A percentile compares a stretch with the other conserved stretches of the same genome.
Conservation (phyloP, 23 tunicate genomes). For the Botrylloides violaceus region DNA sequence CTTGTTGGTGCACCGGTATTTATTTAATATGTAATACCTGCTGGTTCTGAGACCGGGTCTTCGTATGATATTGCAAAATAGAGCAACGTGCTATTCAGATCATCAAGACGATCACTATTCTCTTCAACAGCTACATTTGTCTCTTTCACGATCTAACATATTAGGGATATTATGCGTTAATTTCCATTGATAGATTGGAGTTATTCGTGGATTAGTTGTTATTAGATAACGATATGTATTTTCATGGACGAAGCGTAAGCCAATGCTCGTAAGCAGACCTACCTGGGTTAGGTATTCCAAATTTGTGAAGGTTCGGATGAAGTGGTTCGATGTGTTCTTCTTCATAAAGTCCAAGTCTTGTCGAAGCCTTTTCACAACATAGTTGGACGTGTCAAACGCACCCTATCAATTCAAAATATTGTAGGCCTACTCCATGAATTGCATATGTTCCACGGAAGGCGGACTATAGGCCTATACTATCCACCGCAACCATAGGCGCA, state of each 20-base stretch:
- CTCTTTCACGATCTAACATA: conserved; percentile 40
- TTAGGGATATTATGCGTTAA: neutral
- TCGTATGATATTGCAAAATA: neutral
- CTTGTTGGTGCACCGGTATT: neutral
- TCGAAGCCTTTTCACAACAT: conserved; percentile 28
- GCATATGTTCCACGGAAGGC: no score
- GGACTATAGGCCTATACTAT: no score
- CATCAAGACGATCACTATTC: conserved; percentile 36
- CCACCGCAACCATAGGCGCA: no score
- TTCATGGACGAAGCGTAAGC: no score
- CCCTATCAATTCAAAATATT: conserved; percentile 26
- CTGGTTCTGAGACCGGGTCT: neutral
- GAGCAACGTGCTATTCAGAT: conserved; percentile 32
- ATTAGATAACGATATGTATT: no score
- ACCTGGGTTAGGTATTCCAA: conserved; percentile 58
- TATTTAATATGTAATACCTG: neutral
- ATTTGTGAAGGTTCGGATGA: conserved; percentile 33
- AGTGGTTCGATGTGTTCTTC: conserved; percentile 42
- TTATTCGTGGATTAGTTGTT: no score
- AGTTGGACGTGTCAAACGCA: conserved; percentile 77
- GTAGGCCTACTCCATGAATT: no score
- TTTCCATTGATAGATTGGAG: neutral
- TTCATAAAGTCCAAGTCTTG: conserved; percentile 40
- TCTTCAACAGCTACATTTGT: conserved; percentile 52
- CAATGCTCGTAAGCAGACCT: neutral